These are phyloP conservation scores for Drosophila kikkawai DNA, from an alignment of 1,140 invertebrate species.

Conservation along the genomic window DNA sequence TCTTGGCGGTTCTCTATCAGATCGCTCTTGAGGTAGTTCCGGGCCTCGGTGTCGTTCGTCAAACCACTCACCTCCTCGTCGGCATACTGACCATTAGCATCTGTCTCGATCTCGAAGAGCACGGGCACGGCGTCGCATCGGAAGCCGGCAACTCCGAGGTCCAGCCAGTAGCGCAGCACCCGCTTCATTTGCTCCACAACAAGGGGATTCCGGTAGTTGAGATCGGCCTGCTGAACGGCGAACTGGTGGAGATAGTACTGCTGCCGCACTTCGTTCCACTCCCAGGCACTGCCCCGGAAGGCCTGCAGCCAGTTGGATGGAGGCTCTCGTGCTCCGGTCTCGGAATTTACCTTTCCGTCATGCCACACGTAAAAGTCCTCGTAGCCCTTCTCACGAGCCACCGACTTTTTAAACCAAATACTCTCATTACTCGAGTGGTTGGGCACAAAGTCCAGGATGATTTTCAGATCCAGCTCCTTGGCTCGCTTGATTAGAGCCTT, in stretches of 20 bases:
- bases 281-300: constrained; percentile 88
- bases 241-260: constrained; percentile 90
- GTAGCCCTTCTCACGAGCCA: constrained; percentile 86
- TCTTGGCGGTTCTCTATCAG: constrained; percentile 88
- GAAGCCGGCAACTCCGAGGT: constrained; percentile 91
- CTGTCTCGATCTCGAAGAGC: constrained; percentile 86
- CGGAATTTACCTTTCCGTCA: constrained; percentile 84
- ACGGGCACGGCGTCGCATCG: constrained; percentile 88
- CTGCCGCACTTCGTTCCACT: constrained; percentile 86
- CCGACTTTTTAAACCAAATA: constrained; percentile 90
- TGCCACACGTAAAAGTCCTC: constrained; percentile 91
- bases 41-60: constrained; percentile 85
- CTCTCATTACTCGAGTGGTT: constrained; percentile 91
- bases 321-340: constrained; percentile 74
- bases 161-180: constrained; percentile 90
- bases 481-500: constrained; percentile 87
- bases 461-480: constrained; percentile 84
- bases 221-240: constrained; percentile 87
- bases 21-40: constrained; percentile 87
- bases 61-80: constrained; percentile 86
- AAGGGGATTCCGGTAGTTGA: constrained; percentile 88
- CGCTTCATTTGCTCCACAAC: constrained; percentile 89
- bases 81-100: constrained; percentile 85
- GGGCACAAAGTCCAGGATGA: constrained; percentile 86
- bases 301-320: constrained; percentile 89